Base-by-base conservation (phyloP, 2,888 invertebrate species). In the Tinea pellionella region DNA sequence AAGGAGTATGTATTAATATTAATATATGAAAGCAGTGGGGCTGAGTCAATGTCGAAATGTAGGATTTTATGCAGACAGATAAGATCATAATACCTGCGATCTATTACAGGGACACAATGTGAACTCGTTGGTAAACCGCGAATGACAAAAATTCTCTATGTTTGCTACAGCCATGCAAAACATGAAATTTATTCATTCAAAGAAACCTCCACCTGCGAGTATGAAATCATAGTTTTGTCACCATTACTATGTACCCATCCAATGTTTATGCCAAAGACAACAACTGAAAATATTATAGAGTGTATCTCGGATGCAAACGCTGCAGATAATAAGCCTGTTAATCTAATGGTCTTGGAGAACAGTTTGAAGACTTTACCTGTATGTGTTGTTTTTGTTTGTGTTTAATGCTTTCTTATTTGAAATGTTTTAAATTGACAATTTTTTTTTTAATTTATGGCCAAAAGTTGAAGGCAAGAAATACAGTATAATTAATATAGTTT, bases 141-240 rank as follows among this genome's bases (percentile, higher is more conserved):
- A 13, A 82, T 90, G 16, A 95, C 96, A 0, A 91, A 91, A 70
- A 91, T 98, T 1, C 88, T 94, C 0, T 98, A 98, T 71, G 94
- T 97, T 0, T 98, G 98, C 81, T 95, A 94, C 70, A 89, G 90
- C 2, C 93, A 95, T 67, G 95, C 96, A 1, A 94, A 95, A 69
- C 96, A 97, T 67, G 97, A 98, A 73, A 92, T 98, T 1, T 96
- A 95, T 73, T 95, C 96, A 0, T 90, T 98, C 63, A 97, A 97
- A 72, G 98, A 98, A 78, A 94, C 93, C 0, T 94, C 96, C 0
- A 96, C 96, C 0, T 99, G 99, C 73, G 95, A 96, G 76, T 99
- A 99, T 74, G 98, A 98, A 80, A 93, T 90, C 7, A 91, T 98
- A 12, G 94, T 99, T 12, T 86, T 98, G 18, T 96, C 98, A 0